These are phyloP conservation scores for Brienomyrus brachyistius DNA, from an alignment of 2,113 vertebrate species.

Conservation along the genomic window DNA sequence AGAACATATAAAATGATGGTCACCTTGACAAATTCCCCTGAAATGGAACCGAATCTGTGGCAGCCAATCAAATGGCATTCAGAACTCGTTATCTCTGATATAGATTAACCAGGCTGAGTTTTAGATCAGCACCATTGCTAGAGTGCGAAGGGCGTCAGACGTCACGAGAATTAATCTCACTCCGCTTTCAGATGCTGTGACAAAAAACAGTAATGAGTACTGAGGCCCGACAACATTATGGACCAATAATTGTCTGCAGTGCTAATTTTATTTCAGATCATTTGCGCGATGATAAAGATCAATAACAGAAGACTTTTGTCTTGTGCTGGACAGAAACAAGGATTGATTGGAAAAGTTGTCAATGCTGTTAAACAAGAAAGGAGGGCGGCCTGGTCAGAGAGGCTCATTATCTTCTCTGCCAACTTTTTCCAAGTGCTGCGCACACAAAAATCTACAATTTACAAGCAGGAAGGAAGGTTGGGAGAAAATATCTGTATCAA, in stretches of 20 bases:
- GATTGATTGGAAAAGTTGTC: conserved; percentile 35
- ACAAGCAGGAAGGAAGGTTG: background rate
- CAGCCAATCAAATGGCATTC: background rate
- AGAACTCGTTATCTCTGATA: background rate
- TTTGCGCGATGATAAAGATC: conserved; percentile 40
- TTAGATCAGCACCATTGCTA: background rate
- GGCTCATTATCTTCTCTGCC: conserved; percentile 27
- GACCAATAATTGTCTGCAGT: conserved; percentile 14
- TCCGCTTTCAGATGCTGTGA: background rate
- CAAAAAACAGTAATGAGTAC: background rate
- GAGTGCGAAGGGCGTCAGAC: background rate
- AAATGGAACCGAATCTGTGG: background rate
- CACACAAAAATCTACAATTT: background rate
- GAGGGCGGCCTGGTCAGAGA: conserved; percentile 36
- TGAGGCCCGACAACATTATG: conserved; percentile 17
- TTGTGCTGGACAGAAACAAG: conserved; percentile 43
- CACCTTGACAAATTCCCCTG: background rate
- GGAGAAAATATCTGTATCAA: background rate
- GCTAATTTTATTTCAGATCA: conserved; percentile 38
- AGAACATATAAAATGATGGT: background rate
- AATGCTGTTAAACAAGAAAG: conserved; percentile 27
- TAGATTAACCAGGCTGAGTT: background rate
- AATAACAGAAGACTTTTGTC: conserved; percentile 42
- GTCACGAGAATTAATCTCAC: background rate
- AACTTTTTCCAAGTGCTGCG: background rate